phyloP scores from a whole-genome alignment of 2,113 vertebrate genomes.

The Labeo catla region DNA sequence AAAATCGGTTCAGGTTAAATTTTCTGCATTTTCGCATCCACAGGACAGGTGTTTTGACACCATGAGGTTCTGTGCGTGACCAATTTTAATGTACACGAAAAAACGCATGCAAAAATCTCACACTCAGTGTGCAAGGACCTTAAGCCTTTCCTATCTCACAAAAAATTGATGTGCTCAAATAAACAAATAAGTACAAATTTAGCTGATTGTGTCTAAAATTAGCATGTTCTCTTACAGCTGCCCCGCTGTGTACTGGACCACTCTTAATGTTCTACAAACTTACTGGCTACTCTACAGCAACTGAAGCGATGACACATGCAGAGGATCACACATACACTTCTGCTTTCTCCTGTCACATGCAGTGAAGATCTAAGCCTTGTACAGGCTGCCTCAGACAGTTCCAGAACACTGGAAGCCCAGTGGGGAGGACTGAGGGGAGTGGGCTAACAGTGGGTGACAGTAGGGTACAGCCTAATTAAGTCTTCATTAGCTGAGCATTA shows the following conservation, averaged over 20 bases:
- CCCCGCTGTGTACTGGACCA: background rate
- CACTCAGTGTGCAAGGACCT: too few relatives aligned
- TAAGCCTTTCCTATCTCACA: background rate
- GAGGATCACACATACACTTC: conserved; percentile 9
- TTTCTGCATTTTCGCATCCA: too few relatives aligned
- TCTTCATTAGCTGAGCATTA: conserved; percentile 13
- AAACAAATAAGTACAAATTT: too few relatives aligned
- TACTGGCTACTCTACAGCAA: conserved; percentile 4
- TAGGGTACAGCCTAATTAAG: conserved; percentile 18
- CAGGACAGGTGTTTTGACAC: too few relatives aligned
- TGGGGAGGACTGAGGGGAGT: conserved; percentile 16
- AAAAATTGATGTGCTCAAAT: background rate
- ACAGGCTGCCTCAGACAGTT: conserved; percentile 19
- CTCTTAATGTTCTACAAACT: background rate
- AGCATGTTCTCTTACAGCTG: conserved; percentile 1
- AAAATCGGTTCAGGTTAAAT: too few relatives aligned
- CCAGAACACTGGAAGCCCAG: conserved; percentile 34
- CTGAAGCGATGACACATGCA: background rate
- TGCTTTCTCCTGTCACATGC: conserved; percentile 25
- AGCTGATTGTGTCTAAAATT: background rate
- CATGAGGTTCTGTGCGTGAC: too few relatives aligned
- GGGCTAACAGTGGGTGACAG: conserved; percentile 30
- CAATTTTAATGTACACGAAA: too few relatives aligned
- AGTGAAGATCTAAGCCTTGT: background rate
- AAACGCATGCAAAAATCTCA: too few relatives aligned